Evolutionary conservation across 2,797 vertebrate species (phyloP), one percentile per base, ranked within the genome.

Genomic region (Tarsius wallacei): DNA sequence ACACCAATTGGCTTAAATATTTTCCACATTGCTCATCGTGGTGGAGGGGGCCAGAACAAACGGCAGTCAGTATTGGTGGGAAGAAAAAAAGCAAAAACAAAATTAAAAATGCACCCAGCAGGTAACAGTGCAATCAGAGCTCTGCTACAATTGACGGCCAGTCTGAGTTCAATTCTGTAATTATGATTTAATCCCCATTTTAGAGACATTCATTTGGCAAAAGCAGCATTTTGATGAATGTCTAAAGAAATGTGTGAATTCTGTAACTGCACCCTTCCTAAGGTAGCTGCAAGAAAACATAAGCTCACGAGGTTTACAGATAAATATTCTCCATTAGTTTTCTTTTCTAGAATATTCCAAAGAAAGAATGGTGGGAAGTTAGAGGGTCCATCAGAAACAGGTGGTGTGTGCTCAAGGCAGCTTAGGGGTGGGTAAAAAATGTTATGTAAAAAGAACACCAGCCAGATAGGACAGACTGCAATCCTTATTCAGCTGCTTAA

Each of bases 121-220:
- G 66, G 31, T 51, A 53, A 85, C 9, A 14, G 61, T 24, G 81
- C 31, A 80, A 84, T 55, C 51, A 71, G 57, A 84, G 31, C 28
- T 76, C 80, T 63, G 36, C 12, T 36, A 31, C 19, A 78, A 66
- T 13, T 63, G 36, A 36, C 71, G n/a, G 84, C 33, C 51, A 21
- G 31, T 59, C 70, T 89, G 80, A 66, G 24, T 77, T 92, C 55
- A 55, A 5, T 63, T 93, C 71, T 88, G 73, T 66, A 87, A 93
- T 83, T 49, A 95, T 61, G 61, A 84, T 70, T 84, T 83, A 80
- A 74, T 28, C 26, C 61, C 73, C 55, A 64, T 74, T 85, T 92
- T 77, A 90, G 66, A 91, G 93, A 85, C 19, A 78, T 94, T 95
- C 59, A 81, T 90, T 95, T 94, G 80, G 93, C 70, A 76, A 97